phyloP scores from a whole-genome alignment of 1,140 invertebrate species.

The Teleogryllus occipitalis region DNA sequence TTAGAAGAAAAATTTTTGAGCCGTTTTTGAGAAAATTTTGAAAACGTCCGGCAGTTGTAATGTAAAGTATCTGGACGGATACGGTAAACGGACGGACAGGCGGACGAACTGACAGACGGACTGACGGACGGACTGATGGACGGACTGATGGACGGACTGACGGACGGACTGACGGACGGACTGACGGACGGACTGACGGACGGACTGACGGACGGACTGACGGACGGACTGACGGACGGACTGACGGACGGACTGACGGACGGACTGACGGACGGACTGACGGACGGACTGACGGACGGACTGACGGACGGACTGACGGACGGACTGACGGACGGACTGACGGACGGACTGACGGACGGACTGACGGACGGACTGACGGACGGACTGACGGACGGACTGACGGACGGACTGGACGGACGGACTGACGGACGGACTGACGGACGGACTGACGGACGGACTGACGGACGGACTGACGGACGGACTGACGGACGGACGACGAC shows the following conservation, averaged over 20 bases:
- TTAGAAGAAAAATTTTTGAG: too few species aligned
- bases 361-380: slow-evolving; percentile 7
- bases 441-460: too few species aligned
- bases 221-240: slow-evolving; percentile 8
- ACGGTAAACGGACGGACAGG: slow-evolving; percentile 9
- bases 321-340: slow-evolving; percentile 7
- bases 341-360: slow-evolving; percentile 8
- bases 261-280: slow-evolving; percentile 7
- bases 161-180: slow-evolving; percentile 8
- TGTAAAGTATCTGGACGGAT: too few species aligned
- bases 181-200: slow-evolving; percentile 7
- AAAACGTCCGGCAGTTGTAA: too few species aligned
- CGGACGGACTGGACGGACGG: too few species aligned
- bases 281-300: slow-evolving; percentile 8
- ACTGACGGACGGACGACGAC: too few species aligned
- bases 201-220: slow-evolving; percentile 7
- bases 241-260: slow-evolving; percentile 7
- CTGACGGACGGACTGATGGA: slow-evolving; percentile 6
- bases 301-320: slow-evolving; percentile 7
- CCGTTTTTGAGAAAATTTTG: too few species aligned
- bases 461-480: too few species aligned
- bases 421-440: too few species aligned
- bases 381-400: too few species aligned
- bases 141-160: slow-evolving; percentile 6
- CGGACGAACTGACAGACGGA: too few species aligned